These are phyloP conservation scores for Lepilemur ruficaudatus DNA, from an alignment of 2,797 vertebrate species.

Conservation along the genomic window DNA sequence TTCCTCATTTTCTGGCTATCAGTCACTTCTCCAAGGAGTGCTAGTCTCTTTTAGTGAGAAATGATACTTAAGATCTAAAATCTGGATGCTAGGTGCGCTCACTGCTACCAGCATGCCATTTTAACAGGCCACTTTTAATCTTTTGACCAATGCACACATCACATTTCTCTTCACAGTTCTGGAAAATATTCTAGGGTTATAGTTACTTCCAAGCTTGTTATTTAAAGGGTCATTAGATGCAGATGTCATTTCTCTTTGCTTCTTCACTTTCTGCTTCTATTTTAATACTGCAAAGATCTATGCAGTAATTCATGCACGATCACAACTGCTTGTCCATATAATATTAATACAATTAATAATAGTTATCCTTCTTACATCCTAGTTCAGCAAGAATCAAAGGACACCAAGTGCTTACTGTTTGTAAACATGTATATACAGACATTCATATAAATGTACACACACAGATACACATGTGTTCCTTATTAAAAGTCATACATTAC, in stretches of 20 bases:
- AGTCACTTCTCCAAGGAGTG: background rate
- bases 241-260: background rate
- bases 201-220: background rate
- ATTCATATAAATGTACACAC: background rate
- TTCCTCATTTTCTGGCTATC: background rate
- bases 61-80: background rate
- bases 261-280: background rate
- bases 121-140: background rate
- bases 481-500: background rate
- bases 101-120: background rate
- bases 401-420: background rate
- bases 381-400: background rate
- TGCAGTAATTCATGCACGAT: background rate
- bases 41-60: background rate
- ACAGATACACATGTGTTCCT: background rate
- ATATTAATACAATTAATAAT: background rate
- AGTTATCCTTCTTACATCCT: background rate
- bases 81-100: background rate
- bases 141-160: background rate
- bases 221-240: background rate
- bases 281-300: background rate
- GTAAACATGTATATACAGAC: background rate
- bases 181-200: background rate
- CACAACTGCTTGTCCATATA: background rate
- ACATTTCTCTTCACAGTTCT: background rate